Conservation (phyloP, 2,113 vertebrate genomes). For the Tragelaphus strepsiceros region DNA sequence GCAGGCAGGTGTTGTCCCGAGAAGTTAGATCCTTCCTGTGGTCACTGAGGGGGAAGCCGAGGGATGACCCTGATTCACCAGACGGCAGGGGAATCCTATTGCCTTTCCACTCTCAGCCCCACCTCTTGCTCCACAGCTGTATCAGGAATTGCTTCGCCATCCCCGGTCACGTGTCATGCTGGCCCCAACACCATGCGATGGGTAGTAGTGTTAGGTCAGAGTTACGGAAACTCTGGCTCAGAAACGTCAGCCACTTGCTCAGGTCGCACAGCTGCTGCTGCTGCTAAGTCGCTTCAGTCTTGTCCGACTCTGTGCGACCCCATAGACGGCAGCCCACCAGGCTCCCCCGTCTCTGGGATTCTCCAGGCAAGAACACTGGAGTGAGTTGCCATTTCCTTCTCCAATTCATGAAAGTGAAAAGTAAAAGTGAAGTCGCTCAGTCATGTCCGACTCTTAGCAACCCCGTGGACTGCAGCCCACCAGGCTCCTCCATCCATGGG, state of each 20-base stretch:
- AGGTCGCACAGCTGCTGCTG: background rate
- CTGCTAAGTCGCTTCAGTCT: no score
- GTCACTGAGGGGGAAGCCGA: fast-evolving
- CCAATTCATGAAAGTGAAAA: no score
- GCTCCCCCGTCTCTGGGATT: no score
- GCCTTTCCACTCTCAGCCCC: background rate
- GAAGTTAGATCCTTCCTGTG: background rate
- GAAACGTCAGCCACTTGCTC: background rate
- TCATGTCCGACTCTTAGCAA: no score
- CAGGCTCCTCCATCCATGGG: no score
- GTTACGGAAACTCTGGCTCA: background rate
- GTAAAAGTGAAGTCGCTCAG: no score
- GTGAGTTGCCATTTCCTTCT: no score
- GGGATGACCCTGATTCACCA: fast-evolving
- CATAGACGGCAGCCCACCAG: no score
- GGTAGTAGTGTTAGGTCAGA: background rate
- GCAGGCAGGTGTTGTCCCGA: background rate
- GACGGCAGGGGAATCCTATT: background rate
- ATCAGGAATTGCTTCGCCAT: background rate
- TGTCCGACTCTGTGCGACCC: no score
- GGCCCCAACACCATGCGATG: background rate
- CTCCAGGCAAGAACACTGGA: no score
- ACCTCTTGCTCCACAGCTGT: background rate
- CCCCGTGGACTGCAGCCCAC: no score
- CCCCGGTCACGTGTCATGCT: fast-evolving